Evolutionary conservation across 2,113 vertebrate genomes (phyloP).

Genomic region (Rhinolophus ferrumequinum): DNA sequence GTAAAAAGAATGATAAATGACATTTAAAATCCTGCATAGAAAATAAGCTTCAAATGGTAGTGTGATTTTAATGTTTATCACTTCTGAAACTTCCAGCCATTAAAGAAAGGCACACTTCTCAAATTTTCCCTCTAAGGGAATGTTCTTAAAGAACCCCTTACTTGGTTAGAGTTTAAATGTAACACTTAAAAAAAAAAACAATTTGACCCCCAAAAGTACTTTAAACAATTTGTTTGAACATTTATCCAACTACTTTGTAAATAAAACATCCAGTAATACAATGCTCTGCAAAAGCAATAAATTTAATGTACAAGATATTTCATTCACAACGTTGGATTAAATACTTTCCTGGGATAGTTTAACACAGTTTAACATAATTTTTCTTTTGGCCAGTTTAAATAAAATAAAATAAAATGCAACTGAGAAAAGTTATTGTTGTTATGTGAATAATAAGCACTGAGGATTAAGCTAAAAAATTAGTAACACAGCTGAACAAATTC

Average conservation of each 20-base stretch:
- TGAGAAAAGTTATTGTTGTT: slow-evolving; percentile 78
- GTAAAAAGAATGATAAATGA: slow-evolving; percentile 69
- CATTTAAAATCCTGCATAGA: slow-evolving; percentile 74
- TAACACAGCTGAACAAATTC: slow-evolving; percentile 84
- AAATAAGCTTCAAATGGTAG: slow-evolving; percentile 67
- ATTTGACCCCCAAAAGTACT: slow-evolving; percentile 60
- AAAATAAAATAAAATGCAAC: slow-evolving; percentile 76
- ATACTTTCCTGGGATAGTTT: slow-evolving; percentile 74
- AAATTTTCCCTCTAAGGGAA: slow-evolving; percentile 48
- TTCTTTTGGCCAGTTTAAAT: slow-evolving; percentile 77
- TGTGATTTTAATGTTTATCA: slow-evolving; percentile 73
- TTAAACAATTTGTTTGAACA: slow-evolving; percentile 69
- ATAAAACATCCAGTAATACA: slow-evolving; percentile 77
- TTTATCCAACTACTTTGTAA: slow-evolving; percentile 71
- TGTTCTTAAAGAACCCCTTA: slow-evolving; percentile 69
- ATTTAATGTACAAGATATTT: slow-evolving; percentile 45
- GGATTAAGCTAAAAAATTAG: slow-evolving; percentile 66
- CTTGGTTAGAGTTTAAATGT: slow-evolving; percentile 67
- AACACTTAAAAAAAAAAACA: slow-evolving; percentile 50
- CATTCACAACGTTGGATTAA: slow-evolving; percentile 78
- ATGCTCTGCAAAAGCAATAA: slow-evolving; percentile 54
- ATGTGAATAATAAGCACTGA: slow-evolving; percentile 49
- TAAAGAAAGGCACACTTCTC: slow-evolving; percentile 70
- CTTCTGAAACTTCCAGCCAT: slow-evolving; percentile 64
- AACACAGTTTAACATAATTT: slow-evolving; percentile 78